Base-by-base conservation (phyloP, 2,888 invertebrate species). In the Meloe dianella region DNA sequence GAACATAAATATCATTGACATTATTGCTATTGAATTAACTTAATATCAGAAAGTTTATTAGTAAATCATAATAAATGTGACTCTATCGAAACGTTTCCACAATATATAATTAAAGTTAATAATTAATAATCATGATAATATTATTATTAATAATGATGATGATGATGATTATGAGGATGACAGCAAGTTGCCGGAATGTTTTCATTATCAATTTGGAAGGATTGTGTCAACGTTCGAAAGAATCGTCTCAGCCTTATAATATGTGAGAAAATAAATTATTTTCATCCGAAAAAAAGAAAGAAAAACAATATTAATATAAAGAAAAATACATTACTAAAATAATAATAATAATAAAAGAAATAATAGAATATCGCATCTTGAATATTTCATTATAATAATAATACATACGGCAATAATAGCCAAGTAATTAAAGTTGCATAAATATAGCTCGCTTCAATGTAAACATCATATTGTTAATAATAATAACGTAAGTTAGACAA, bases 331-430 rank as follows among this genome's bases (percentile, higher is more conserved):
- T n/a, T n/a, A 73, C 64, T 73, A 75, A 73, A 8, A 41, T 41
- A 41, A 47, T 47, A 71, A 68, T 75, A 73, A 73, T 69, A 73
- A n/a, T n/a, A n/a, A n/a, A n/a, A n/a, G n/a, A 73, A 71, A 74
- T 73, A 78, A 77, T 75, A 77, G 74, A 78, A 75, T 76, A 75
- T 80, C 77, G 79, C 80, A 80, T 79, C 79, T 74, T 72, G 72
- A 68, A 73, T 72, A 76, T 14, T 47, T 74, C 70, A 75, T 73
- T 72, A 69, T 74, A 73, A 70, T 73, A 76, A 74, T 74, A 78
- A 76, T 78, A 77, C 75, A 77, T 76, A 78, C 71, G 76, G 74
- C 47, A 47, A 77, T 76, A 77, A 78, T 75, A 78, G 75, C 74
- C 71, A 75, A 72, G 73, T 78, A 78, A 79, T 79, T 79, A 20